These are phyloP conservation scores for Caranx melampygus DNA, from an alignment of 2,113 vertebrate genomes.

Conservation along the genomic window DNA sequence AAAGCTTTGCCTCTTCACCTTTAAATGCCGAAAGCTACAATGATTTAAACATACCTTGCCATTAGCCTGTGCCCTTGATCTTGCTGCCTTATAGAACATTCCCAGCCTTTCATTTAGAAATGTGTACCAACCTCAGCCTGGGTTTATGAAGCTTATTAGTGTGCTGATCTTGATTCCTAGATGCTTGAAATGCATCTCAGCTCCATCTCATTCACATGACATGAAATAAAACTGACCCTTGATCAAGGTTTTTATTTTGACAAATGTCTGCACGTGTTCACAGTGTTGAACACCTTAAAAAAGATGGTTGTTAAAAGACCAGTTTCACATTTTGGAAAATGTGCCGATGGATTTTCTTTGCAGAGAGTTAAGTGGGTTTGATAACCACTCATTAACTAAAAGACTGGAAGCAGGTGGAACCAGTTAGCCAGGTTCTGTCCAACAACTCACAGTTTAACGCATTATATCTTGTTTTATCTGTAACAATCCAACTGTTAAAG, in stretches of 20 bases:
- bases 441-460: neutral
- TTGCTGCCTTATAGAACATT: constrained; percentile 80
- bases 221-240: constrained; percentile 11
- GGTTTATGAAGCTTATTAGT: constrained; percentile 43
- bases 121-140: constrained; percentile 40
- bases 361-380: neutral
- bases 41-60: constrained; percentile 53
- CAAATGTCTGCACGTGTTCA: neutral
- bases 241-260: constrained; percentile 5
- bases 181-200: constrained; percentile 35
- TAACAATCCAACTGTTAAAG: neutral
- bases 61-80: constrained; percentile 72
- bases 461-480: neutral
- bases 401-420: neutral
- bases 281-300: neutral
- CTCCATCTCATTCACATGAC: constrained; percentile 1
- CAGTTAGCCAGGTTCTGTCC: neutral
- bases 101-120: constrained; percentile 70
- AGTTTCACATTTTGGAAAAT: neutral
- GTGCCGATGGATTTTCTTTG: neutral
- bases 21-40: constrained; percentile 49
- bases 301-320: neutral
- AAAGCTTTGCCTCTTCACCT: constrained; percentile 66
- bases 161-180: constrained; percentile 52
- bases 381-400: neutral